phyloP scores from a whole-genome alignment of 2,888 invertebrate genomes.

The Apotomis betuletana region DNA sequence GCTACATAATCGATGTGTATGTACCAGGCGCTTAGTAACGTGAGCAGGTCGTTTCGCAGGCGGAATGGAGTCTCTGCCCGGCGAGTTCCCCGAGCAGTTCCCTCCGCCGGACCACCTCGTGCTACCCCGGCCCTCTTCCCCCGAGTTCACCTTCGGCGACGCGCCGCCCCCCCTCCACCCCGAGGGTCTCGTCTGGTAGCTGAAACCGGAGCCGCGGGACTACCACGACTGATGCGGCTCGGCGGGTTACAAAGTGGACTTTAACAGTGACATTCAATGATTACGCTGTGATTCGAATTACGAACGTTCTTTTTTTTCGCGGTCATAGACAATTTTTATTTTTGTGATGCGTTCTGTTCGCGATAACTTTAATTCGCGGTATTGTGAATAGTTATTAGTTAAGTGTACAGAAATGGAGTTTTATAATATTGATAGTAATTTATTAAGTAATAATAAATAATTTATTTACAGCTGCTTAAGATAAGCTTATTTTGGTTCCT shows the following conservation, averaged over 20 bases:
- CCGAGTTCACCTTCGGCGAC: conserved; percentile 87
- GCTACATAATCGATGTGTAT: conserved; percentile 6
- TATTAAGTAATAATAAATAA: conserved; percentile 68
- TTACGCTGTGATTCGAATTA: conserved; percentile 45
- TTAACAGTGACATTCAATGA: conserved; percentile 57
- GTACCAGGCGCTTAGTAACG: conserved; percentile 68
- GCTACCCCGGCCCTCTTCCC: conserved; percentile 89
- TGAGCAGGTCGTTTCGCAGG: conserved; percentile 92
- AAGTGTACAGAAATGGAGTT: conserved; percentile 74
- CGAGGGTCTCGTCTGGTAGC: conserved; percentile 83
- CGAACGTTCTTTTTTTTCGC: conserved; percentile 31
- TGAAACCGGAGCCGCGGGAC: conserved; percentile 84
- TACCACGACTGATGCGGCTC: conserved; percentile 84
- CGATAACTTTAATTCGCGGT: conserved; percentile 3
- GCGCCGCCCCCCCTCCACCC: conserved; percentile 79
- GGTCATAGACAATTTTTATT: conserved; percentile 41
- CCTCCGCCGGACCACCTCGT: conserved; percentile 86
- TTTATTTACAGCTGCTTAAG: conserved; percentile 71
- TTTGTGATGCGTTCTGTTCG: conserved; percentile 41
- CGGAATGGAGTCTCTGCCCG: conserved; percentile 84
- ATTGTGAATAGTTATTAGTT: conserved; percentile 47
- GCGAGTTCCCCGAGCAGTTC: conserved; percentile 82
- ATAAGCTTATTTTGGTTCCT: conserved; percentile 78
- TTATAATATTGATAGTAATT: conserved; percentile 63
- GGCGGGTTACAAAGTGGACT: conserved; percentile 77